Conservation (phyloP, 2,797 vertebrate species). For the Prunella strophiata region DNA sequence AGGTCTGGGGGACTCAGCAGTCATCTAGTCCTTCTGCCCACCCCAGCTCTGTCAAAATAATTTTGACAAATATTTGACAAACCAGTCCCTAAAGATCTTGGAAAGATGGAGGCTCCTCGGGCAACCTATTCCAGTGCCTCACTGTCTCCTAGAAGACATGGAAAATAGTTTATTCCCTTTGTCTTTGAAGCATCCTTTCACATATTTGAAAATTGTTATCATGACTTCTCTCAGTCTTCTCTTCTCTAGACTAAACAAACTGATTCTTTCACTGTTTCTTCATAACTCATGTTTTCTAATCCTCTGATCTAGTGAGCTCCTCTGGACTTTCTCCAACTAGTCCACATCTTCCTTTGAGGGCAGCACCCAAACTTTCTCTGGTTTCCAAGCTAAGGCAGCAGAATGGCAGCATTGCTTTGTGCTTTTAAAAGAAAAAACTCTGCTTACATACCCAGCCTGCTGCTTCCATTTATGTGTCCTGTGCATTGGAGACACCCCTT, state of each 20-base stretch:
- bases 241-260: slow-evolving; percentile 67
- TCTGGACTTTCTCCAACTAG: slow-evolving; percentile 61
- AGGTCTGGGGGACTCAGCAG: not conserved
- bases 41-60: not conserved
- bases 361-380: not conserved
- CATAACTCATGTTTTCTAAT: slow-evolving; percentile 63
- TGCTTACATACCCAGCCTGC: slow-evolving; percentile 6
- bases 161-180: slow-evolving; percentile 27
- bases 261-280: slow-evolving; percentile 39
- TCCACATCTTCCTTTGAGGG: not conserved
- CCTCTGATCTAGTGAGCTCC: slow-evolving; percentile 58
- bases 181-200: slow-evolving; percentile 46
- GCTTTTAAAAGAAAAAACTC: not conserved
- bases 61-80: not conserved
- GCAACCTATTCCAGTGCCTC: not conserved
- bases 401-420: slow-evolving; percentile 5
- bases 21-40: not conserved
- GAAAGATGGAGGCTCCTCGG: not conserved
- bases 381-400: slow-evolving; percentile 62
- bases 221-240: slow-evolving; percentile 26
- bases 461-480: not conserved
- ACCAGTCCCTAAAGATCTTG: not conserved
- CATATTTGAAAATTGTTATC: slow-evolving; percentile 58
- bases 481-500: not conserved
- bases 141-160: not conserved